Evolutionary conservation across 2,113 vertebrate genomes (phyloP), one percentile per base, ranked within the genome.

Genomic region (Trematomus loennbergii): DNA sequence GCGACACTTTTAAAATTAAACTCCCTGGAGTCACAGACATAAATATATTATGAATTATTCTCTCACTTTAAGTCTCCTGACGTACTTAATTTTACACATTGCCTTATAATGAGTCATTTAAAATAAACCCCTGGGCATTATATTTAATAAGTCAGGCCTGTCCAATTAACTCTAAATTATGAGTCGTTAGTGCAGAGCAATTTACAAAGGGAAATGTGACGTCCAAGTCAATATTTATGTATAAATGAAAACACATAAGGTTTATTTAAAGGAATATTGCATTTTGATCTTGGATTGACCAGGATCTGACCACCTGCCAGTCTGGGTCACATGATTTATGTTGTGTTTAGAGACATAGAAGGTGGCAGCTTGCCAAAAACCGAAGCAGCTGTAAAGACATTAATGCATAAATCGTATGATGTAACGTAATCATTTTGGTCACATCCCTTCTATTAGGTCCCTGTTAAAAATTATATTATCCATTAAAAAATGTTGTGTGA

Each of bases 71-170:
- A 57, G 36, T 48, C 22, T 11, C 25, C 45, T 68, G 50, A 53
- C 58, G 65, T 54, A 25, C 33, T 73, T 77, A 46, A 75, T 82
- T 82, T 70, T 50, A 62, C 46, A 61, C 22, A 55, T 18, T 54
- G 50, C 22, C 16, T 64, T 60, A 46, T 66, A 79, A 86, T 67
- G 71, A 75, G 18, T 79, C 71, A 79, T 79, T 70, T 66, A 72
- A 61, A 71, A 50, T 16, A 20, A 45, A 52, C 48, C 79, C 33
- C 65, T 52, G 52, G 79, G 84, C 71, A 75, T 12, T 20, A 48
- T 64, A 71, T 61, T 75, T 58, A 79, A 78, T 72, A 67, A 64
- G 5, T 71, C 40, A 67, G 67, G 54, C 49, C 54, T 82, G 63
- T 78, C 43, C 3, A 12, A 79, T 79, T 71, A 79, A 62, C 20